Evolutionary conservation across 2,113 vertebrate species (phyloP), one percentile per base, ranked within the genome.

Genomic region (Urocolius indicus): DNA sequence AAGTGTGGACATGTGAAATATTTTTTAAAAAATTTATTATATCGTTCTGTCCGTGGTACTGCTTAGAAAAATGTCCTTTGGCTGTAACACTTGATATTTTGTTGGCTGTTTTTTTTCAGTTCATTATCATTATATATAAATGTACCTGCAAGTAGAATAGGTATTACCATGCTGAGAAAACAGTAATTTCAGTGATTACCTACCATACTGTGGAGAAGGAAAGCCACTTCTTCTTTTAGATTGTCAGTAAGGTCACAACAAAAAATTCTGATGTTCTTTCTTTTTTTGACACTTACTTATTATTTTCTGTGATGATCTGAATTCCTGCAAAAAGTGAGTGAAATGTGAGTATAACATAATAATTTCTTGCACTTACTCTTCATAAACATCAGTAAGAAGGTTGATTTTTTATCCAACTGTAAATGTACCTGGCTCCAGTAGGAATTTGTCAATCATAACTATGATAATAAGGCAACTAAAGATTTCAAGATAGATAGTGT

Each of bases 1-100:
- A 32, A 1, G 18, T 21, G 6, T 11, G 4, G 8, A 1, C 5
- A 55, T 19, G 2, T 32, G 32, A 77, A 73, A 3, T 43, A 54
- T 51, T 85, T 58, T 11, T 0, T 34, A 57, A 87, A 74, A 8
- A 49, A 27, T 26, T 2, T 20, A 30, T 55, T 63, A 20, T 3
- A 36, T 55, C 14, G 27, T 2, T 22, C 8, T 58, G 8, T 30
- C 38, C 22, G 3, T 43, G 2, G 10, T 21, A 27, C 4, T 71
- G 6, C 5, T 17, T 68, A 10, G 15, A 34, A 80, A 12, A 93
- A 43, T 48, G 76, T 2, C 4, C 6, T 52, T 80, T 72, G 14
- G 7, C n/a, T 63, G 30, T 6, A 67, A 58, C 1, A 30, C 11
- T 13, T 38, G 5, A 10, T 43, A 6, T 34, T 86, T 68, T 75